Conservation (phyloP, 2,113 vertebrate species). For the Colaptes auratus region DNA sequence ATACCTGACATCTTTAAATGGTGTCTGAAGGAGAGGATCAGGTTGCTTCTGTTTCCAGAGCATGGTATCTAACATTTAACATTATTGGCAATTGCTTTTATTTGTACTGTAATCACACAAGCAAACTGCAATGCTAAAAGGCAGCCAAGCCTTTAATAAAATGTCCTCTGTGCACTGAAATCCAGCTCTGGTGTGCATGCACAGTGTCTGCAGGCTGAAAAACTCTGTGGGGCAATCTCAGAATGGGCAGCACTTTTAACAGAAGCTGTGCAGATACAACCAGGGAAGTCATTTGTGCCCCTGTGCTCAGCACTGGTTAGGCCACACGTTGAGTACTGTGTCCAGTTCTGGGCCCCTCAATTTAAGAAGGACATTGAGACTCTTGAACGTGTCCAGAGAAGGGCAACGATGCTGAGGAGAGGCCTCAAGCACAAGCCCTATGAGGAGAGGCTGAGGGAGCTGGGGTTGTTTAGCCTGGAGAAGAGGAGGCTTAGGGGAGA, state of each 20-base stretch:
- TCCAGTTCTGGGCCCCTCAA: too few relatives aligned
- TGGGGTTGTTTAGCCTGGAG: too few relatives aligned
- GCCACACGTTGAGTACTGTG: too few relatives aligned
- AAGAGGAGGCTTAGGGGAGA: too few relatives aligned
- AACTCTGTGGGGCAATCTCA: not conserved
- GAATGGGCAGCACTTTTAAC: not conserved
- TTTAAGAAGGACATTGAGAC: too few relatives aligned
- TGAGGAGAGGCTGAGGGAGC: too few relatives aligned
- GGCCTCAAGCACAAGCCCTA: too few relatives aligned
- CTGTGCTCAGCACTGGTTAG: too few relatives aligned
- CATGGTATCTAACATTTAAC: not conserved
- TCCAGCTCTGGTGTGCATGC: not conserved
- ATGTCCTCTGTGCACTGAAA: not conserved
- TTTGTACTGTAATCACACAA: not conserved
- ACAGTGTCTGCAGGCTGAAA: not conserved
- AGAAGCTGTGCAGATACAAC: not conserved
- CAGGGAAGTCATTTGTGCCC: not conserved
- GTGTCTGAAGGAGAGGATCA: not conserved
- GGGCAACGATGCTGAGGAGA: too few relatives aligned
- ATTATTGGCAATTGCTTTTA: not conserved
- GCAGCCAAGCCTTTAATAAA: constrained; percentile 5
- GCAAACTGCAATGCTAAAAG: not conserved
- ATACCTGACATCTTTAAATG: not conserved
- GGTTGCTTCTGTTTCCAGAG: not conserved
- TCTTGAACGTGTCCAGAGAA: too few relatives aligned